A percentile compares a stretch with the other conserved stretches of the same genome.
These are phyloP conservation scores for Siderastrea radians DNA, from an alignment of 92 coral and sea anemone species.

Conservation along the genomic window DNA sequence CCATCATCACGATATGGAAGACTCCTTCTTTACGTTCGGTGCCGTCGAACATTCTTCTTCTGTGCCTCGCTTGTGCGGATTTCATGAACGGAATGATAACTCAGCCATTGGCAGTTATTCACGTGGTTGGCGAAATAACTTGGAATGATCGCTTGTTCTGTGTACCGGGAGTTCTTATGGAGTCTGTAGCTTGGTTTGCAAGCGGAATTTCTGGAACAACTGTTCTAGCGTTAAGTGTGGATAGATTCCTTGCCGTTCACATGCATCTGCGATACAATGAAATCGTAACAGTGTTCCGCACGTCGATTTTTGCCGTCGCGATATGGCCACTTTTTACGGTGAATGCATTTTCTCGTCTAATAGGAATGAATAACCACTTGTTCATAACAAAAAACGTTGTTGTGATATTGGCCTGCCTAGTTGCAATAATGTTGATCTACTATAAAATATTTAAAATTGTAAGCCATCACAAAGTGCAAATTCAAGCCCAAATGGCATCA, in stretches of 20 bases:
- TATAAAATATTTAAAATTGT: conserved; percentile 33
- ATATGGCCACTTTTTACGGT: conserved; percentile 3
- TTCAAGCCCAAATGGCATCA: conserved; percentile 31
- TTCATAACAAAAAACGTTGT: conserved; percentile 11
- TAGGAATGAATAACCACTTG: conserved; percentile 10
- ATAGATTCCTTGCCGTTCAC: conserved; percentile 48
- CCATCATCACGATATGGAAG: conserved; percentile 43
- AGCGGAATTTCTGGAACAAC: conserved; percentile 35
- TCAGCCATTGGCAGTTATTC: conserved; percentile 31
- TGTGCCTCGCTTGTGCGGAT: conserved; percentile 59
- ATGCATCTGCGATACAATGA: conserved; percentile 37
- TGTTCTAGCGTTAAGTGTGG: conserved; percentile 37
- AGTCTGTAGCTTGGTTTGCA: conserved; percentile 37
- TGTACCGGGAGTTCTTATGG: conserved; percentile 45
- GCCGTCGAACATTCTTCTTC: conserved; percentile 46
- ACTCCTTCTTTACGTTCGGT: conserved; percentile 17
- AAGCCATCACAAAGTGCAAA: conserved; percentile 24
- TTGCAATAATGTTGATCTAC: conserved; percentile 17
- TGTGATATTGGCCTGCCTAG: conserved; percentile 21
- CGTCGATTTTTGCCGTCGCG: neutral
- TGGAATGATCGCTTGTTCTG: conserved; percentile 26
- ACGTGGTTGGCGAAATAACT: conserved; percentile 20
- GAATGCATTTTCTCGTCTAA: conserved; percentile 16
- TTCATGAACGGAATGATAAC: conserved; percentile 50
- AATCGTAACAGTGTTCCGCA: conserved; percentile 42